A percentile compares a stretch with the other conserved stretches of the same genome.
Conservation (phyloP, 2,888 invertebrate species). For the Rhagium mordax region DNA sequence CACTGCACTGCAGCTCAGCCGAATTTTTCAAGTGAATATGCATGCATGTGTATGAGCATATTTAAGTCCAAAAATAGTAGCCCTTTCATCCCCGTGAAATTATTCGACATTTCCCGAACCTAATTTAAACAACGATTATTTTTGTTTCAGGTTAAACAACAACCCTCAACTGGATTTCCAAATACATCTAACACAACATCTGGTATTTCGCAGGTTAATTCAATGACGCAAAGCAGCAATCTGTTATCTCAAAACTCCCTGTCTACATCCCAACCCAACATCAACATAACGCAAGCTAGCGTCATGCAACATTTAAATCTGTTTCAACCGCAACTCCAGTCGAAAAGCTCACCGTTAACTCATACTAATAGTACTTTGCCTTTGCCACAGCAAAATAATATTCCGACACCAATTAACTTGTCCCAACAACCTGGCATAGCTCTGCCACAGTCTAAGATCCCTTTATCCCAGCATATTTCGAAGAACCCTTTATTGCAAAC, state of each 20-base stretch:
- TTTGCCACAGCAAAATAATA: neutral
- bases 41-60: no score
- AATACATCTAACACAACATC: slow-evolving; percentile 28
- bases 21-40: no score
- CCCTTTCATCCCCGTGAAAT: no score
- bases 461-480: slow-evolving; percentile 28
- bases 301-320: slow-evolving; percentile 37
- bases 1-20: no score
- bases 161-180: slow-evolving; percentile 17
- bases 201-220: slow-evolving; percentile 33
- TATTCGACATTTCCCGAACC: no score
- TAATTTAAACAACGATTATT: neutral
- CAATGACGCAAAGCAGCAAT: slow-evolving; percentile 35
- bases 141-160: slow-evolving; percentile 45
- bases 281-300: slow-evolving; percentile 15
- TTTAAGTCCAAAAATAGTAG: no score
- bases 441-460: slow-evolving; percentile 32
- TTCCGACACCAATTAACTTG: slow-evolving; percentile 8
- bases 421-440: slow-evolving; percentile 40
- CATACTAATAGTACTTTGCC: neutral
- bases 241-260: slow-evolving; percentile 38
- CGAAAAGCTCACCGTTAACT: slow-evolving; percentile 21
- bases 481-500: slow-evolving; percentile 13
- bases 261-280: slow-evolving; percentile 29
- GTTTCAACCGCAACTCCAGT: slow-evolving; percentile 39